Conservation (phyloP, 2,797 vertebrate species). For the Heterohyrax brucei region DNA sequence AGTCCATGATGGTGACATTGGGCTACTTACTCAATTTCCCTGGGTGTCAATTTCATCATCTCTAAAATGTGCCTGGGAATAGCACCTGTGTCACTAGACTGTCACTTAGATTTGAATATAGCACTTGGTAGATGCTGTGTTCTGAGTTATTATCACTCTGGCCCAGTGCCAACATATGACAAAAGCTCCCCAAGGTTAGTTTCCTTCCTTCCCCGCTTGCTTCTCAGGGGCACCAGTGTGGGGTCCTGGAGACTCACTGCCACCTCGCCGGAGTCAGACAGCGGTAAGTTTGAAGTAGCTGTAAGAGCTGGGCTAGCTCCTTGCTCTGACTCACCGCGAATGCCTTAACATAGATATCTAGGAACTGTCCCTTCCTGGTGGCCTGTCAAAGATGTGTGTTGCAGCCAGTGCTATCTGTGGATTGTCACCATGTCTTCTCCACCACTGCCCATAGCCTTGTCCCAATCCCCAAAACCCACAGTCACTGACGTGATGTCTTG, state of each 20-base stretch:
- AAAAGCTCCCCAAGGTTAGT: not conserved
- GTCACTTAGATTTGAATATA: not conserved
- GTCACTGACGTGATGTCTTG: not conserved
- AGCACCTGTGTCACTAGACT: not conserved
- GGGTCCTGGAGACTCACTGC: not conserved
- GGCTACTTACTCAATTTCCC: not conserved
- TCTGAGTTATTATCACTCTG: not conserved
- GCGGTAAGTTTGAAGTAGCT: not conserved
- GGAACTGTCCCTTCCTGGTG: not conserved
- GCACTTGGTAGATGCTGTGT: not conserved
- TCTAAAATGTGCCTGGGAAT: not conserved
- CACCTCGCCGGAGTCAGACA: not conserved
- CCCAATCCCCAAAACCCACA: not conserved
- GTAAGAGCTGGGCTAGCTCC: not conserved
- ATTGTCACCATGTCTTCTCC: not conserved
- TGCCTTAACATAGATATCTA: not conserved
- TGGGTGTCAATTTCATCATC: not conserved
- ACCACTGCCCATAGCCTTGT: not conserved
- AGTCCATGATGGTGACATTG: not conserved
- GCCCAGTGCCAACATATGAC: not conserved
- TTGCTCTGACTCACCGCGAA: not conserved
- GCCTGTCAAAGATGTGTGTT: not conserved
- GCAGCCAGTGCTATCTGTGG: not conserved
- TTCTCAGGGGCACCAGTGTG: not conserved
- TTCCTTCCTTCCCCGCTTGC: conserved; percentile 12